A percentile compares a stretch with the other conserved stretches of the same genome.
Conservation (phyloP, 92 coral and sea anemone species). For the Parazoanthus swiftii region DNA sequence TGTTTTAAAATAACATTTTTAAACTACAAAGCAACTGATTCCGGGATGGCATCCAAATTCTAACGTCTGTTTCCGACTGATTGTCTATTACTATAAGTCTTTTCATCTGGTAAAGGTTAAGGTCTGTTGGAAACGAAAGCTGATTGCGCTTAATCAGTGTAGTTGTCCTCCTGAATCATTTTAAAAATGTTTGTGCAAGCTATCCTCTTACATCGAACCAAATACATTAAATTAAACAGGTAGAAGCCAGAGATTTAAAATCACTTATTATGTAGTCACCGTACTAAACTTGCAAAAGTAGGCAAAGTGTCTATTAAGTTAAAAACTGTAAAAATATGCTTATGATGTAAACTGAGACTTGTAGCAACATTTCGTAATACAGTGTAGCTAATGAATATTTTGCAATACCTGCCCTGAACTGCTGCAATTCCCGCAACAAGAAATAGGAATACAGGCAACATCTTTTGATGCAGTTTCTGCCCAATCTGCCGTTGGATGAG, state of each 20-base stretch:
- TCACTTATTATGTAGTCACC: not conserved
- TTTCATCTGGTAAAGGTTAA: too few species aligned
- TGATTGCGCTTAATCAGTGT: too few species aligned
- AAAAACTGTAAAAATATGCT: not conserved
- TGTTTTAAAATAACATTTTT: too few species aligned
- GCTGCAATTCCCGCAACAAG: slow-evolving; percentile 14
- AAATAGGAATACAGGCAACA: not conserved
- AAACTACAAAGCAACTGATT: too few species aligned
- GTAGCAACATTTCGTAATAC: not conserved
- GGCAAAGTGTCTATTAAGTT: not conserved
- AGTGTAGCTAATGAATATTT: not conserved
- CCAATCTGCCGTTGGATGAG: not conserved
- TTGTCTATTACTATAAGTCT: too few species aligned
- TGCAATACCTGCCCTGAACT: slow-evolving; percentile 13
- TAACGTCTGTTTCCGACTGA: too few species aligned
- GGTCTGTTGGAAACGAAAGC: too few species aligned
- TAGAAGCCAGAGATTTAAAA: not conserved
- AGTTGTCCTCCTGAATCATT: too few species aligned
- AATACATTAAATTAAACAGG: not conserved
- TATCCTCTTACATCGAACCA: slow-evolving; percentile 2
- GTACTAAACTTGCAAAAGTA: not conserved
- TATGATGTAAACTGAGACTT: not conserved
- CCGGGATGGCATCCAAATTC: too few species aligned
- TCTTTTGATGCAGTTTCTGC: not conserved
- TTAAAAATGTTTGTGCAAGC: not conserved